Evolutionary conservation across 30 jellyfish, hydroid and myxozoan genomes (phyloP), one percentile per base, ranked within the genome.

Genomic region (Aurelia aurita): DNA sequence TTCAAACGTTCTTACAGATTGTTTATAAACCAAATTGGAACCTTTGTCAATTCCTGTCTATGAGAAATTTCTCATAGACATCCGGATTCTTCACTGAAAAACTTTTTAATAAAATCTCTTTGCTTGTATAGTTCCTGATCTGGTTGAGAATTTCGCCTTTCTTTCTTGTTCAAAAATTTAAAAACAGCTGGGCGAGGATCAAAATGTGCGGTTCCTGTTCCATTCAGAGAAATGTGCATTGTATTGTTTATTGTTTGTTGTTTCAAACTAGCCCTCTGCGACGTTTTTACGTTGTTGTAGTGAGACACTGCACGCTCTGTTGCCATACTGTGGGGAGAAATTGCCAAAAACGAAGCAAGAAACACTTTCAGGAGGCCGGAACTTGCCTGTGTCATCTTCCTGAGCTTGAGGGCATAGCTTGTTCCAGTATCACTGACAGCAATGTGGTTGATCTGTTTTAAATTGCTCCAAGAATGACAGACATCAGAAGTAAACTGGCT

Each of bases 101-200:
- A 69, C n/a, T 69, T 34, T 69, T 58, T 22, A 12, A 64, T 43
- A 45, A 82, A 66, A 19, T 83, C 80, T n/a, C 93, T n/a, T 14
- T 35, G 57, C 70, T 57, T 83, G 74, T 47, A 83, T 22, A 83
- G 91, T 20, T 65, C 85, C 34, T 54, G 27, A 28, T 35, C 26
- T 13, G 94, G 83, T 34, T 57, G 77, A 25, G 74, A 8, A 61
- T 84, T 84, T 19, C 89, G 71, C 75, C 89, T 39, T 29, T 60
- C 79, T 43, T 71, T 84, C 58, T 55, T 45, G 58, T 23, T 35
- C 74, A 71, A 55, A 64, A 84, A 84, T 19, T 72, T 77, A 46
- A 31, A 84, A 1, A 72, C 82, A 21, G 83, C 94, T 67, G 83
- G 94, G 16, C 83, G 49, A 25, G 88, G 94, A 53, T 84, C 82